Percentiles rank a stretch among this genome's conserved stretches.
These are phyloP conservation scores for Silvanus unidentatus DNA, from an alignment of 2,888 invertebrate genomes.

Conservation along the genomic window DNA sequence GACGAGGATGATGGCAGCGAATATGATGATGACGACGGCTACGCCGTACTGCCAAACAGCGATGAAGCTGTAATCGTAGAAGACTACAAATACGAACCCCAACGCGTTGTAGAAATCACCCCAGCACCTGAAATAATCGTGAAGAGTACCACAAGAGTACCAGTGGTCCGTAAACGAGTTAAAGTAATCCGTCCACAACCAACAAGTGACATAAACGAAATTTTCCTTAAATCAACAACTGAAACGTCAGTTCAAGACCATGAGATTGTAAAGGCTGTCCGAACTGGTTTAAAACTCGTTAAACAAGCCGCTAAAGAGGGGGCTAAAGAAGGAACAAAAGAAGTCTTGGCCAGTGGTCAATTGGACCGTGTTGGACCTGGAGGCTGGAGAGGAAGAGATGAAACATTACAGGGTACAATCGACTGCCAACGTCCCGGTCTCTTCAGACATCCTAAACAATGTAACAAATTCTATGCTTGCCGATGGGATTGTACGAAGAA, in stretches of 20 bases:
- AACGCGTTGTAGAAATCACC: conserved; percentile 29
- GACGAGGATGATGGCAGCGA: conserved; percentile 25
- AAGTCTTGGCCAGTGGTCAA: conserved; percentile 38
- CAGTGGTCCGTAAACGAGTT: conserved; percentile 23
- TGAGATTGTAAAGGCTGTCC: conserved; percentile 31
- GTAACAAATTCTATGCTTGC: conserved; percentile 78
- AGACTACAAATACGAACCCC: conserved; percentile 33
- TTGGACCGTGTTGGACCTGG: conserved; percentile 59
- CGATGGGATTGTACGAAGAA: conserved; percentile 74
- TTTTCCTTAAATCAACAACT: conserved; percentile 14
- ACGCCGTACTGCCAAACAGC: conserved; percentile 20
- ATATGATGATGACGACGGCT: conserved; percentile 35
- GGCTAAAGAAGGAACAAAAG: conserved; percentile 39
- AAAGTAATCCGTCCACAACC: conserved; percentile 16
- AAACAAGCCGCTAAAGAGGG: conserved; percentile 37
- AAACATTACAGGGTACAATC: conserved; percentile 56
- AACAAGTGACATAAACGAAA: conserved; percentile 16
- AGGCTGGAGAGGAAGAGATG: conserved; percentile 55
- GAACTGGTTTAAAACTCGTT: conserved; percentile 34
- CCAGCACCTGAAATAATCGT: conserved; percentile 27
- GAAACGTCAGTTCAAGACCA: conserved; percentile 20
- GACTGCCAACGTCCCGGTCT: conserved; percentile 58
- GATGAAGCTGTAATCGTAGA: conserved; percentile 24
- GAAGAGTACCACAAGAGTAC: conserved; percentile 19
- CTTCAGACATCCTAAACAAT: conserved; percentile 68